These are phyloP conservation scores for Trichogramma pretiosum DNA, from an alignment of 1,140 invertebrate genomes.

Conservation along the genomic window DNA sequence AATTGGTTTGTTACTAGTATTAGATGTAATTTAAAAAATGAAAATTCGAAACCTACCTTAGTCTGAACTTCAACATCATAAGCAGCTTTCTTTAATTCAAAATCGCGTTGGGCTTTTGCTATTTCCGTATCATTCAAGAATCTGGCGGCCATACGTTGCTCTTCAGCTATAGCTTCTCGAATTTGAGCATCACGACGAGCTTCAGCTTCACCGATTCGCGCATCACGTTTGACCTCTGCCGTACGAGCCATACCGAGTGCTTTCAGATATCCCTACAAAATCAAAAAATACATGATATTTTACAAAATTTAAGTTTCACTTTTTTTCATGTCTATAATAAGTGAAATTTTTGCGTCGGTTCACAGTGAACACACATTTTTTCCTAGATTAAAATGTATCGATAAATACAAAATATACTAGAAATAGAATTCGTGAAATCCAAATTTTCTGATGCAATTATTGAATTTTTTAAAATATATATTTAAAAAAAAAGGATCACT, in stretches of 20 bases:
- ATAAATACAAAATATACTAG: no score
- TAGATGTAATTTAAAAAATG: neutral
- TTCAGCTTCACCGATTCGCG: conserved; percentile 92
- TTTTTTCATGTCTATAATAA: no score
- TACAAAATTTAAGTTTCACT: no score
- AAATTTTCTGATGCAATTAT: no score
- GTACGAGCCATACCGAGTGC: conserved; percentile 92
- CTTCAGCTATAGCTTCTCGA: conserved; percentile 91
- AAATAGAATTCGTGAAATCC: no score
- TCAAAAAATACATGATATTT: conserved; percentile 17
- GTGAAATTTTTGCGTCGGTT: no score
- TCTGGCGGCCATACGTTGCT: conserved; percentile 85
- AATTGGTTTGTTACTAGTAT: neutral
- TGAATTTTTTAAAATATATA: no score
- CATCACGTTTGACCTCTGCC: conserved; percentile 93
- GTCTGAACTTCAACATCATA: conserved; percentile 96
- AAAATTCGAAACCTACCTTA: conserved; percentile 60
- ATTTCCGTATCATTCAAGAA: conserved; percentile 93
- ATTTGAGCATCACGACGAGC: conserved; percentile 80
- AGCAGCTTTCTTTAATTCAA: conserved; percentile 92
- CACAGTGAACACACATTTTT: no score
- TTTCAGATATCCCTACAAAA: conserved; percentile 81
- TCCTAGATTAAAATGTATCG: no score
- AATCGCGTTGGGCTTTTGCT: conserved; percentile 90
- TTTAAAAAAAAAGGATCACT: no score